A percentile compares a stretch with the other conserved stretches of the same genome.
Evolutionary conservation across 2,113 vertebrate genomes (phyloP).

Genomic region (Pteruthius melanotis): DNA sequence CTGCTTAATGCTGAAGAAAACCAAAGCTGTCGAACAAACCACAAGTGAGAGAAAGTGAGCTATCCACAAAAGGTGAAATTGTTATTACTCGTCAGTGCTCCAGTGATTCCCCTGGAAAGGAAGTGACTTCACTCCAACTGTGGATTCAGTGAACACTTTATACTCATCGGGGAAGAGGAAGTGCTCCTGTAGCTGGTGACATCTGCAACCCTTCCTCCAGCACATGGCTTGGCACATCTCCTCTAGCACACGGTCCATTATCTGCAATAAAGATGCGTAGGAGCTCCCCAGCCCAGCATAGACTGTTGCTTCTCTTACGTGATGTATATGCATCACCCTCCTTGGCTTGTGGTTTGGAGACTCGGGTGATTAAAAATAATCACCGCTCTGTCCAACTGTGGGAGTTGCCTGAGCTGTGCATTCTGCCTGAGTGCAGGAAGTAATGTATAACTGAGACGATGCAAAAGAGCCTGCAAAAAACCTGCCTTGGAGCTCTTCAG

Average conservation of each 20-base stretch:
- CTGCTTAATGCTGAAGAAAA: not conserved
- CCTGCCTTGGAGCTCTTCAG: slow-evolving; percentile 41
- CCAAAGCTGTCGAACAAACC: not conserved
- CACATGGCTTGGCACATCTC: not conserved
- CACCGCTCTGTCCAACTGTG: not conserved
- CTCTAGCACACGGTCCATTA: not conserved
- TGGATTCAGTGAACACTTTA: not conserved
- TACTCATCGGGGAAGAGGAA: not conserved
- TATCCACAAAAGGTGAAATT: not conserved
- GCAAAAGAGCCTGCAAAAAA: slow-evolving; percentile 38
- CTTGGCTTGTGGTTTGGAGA: slow-evolving; percentile 42
- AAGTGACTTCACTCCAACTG: not conserved
- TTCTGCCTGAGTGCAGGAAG: slow-evolving; percentile 15
- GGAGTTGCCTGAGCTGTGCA: not conserved
- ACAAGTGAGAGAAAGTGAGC: not conserved
- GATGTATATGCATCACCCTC: not conserved
- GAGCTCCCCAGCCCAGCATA: not conserved
- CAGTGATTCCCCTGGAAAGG: not conserved
- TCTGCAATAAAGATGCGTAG: not conserved
- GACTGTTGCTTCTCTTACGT: not conserved
- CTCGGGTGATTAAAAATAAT: slow-evolving; percentile 33
- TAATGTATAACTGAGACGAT: slow-evolving; percentile 14
- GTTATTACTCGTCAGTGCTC: not conserved
- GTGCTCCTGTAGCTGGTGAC: not conserved
- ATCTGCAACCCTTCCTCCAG: slow-evolving; percentile 15